Evolutionary conservation across 2,113 vertebrate genomes (phyloP).

Genomic region (Larimichthys crocea): DNA sequence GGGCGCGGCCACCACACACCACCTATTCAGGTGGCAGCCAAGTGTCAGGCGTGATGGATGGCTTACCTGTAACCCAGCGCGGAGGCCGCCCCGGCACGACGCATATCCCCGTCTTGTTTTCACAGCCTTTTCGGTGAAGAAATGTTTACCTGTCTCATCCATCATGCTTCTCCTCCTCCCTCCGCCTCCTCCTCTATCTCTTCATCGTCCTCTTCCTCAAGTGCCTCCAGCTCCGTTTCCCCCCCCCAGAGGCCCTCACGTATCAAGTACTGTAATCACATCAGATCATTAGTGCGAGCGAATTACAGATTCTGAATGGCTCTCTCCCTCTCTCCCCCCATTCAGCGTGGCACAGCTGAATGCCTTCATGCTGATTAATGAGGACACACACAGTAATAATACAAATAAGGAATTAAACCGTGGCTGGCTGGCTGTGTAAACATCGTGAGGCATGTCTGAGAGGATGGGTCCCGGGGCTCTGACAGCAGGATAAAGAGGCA

Average conservation of each 20-base stretch:
- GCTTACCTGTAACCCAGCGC: constrained; percentile 48
- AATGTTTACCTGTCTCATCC: constrained; percentile 78
- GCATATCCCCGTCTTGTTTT: constrained; percentile 63
- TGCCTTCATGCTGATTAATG: constrained; percentile 81
- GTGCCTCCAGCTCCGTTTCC: constrained; percentile 39
- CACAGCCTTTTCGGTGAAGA: constrained; percentile 60
- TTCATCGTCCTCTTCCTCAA: constrained; percentile 51
- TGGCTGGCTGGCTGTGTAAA: constrained; percentile 81
- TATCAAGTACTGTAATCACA: constrained; percentile 66
- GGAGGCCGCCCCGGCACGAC: not conserved
- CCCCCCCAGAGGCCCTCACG: constrained; percentile 31
- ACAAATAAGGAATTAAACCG: constrained; percentile 78
- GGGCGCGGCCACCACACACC: constrained; percentile 56
- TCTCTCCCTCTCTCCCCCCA: constrained; percentile 23
- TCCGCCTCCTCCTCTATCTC: constrained; percentile 43
- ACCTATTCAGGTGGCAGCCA: constrained; percentile 68
- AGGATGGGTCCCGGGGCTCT: constrained; percentile 77
- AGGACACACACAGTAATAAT: constrained; percentile 77
- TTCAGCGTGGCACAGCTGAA: constrained; percentile 73
- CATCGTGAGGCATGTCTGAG: constrained; percentile 74
- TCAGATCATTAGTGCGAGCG: constrained; percentile 53
- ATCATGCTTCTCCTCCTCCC: constrained; percentile 61
- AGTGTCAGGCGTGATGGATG: constrained; percentile 71
- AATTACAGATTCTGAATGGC: constrained; percentile 56
- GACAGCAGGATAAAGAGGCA: constrained; percentile 79